Percentiles rank a stretch among this genome's conserved stretches.
Conservation (phyloP, 1,140 invertebrate species). For the Arion vulgaris region DNA sequence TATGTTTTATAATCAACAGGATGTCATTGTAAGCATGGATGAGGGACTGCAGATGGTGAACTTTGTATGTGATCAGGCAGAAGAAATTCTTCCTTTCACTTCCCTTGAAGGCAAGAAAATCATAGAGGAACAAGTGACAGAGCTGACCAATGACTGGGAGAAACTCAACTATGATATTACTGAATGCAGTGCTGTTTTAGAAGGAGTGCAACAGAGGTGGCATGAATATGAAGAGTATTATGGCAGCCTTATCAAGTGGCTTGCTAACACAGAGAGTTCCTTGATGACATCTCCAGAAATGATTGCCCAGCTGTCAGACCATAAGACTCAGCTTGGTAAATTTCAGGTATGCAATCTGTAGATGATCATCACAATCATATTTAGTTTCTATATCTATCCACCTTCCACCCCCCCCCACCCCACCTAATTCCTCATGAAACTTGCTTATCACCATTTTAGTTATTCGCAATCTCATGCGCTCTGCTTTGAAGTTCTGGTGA, state of each 20-base stretch:
- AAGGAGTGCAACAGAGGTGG: constrained; percentile 88
- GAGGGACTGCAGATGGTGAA: constrained; percentile 67
- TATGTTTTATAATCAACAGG: too few species aligned
- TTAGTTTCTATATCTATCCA: too few species aligned
- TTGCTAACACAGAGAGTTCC: constrained; percentile 76
- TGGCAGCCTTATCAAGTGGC: constrained; percentile 84
- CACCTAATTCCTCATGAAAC: too few species aligned
- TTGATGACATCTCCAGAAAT: constrained; percentile 76
- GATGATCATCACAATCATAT: neutral
- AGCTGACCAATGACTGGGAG: constrained; percentile 90
- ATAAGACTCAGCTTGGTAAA: constrained; percentile 87
- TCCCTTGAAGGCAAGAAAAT: constrained; percentile 88
- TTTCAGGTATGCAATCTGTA: constrained; percentile 76
- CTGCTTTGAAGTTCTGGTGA: too few species aligned
- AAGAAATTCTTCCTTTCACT: constrained; percentile 85
- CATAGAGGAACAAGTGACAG: constrained; percentile 87
- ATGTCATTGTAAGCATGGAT: constrained; percentile 66
- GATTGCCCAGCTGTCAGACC: constrained; percentile 77
- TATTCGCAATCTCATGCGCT: too few species aligned
- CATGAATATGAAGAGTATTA: constrained; percentile 86
- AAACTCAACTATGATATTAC: constrained; percentile 84
- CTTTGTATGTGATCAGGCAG: constrained; percentile 79
- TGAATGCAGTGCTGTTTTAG: constrained; percentile 84
- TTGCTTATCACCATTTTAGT: too few species aligned
- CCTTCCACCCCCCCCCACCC: too few species aligned